These are phyloP conservation scores for Lymantria monacha DNA, from an alignment of 2,888 invertebrate genomes.

Conservation along the genomic window DNA sequence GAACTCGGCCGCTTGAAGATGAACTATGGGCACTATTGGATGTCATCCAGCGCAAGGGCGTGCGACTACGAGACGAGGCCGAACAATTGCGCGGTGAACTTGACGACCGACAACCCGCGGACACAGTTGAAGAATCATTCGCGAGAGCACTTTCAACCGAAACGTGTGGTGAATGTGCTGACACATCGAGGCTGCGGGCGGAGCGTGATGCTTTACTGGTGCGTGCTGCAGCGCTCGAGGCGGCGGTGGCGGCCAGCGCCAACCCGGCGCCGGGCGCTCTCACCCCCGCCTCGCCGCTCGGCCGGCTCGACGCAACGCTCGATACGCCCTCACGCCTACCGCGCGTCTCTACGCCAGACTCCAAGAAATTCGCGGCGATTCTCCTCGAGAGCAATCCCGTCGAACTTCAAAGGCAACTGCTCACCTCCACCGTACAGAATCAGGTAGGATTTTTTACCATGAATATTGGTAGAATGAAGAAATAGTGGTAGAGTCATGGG, in stretches of 20 bases:
- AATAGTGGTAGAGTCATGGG: too few species aligned
- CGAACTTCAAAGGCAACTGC: slow-evolving; percentile 91
- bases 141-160: slow-evolving; percentile 68
- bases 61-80: slow-evolving; percentile 85
- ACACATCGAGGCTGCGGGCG: slow-evolving; percentile 81
- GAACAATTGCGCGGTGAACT: slow-evolving; percentile 84
- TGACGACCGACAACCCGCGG: slow-evolving; percentile 45
- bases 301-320: slow-evolving; percentile 86
- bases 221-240: slow-evolving; percentile 83
- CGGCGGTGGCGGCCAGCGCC: slow-evolving; percentile 71
- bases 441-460: slow-evolving; percentile 81
- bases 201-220: slow-evolving; percentile 90
- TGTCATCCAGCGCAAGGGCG: slow-evolving; percentile 91
- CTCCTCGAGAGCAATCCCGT: slow-evolving; percentile 90
- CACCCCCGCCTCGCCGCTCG: slow-evolving; percentile 73
- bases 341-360: slow-evolving; percentile 85
- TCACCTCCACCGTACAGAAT: slow-evolving; percentile 91
- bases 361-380: slow-evolving; percentile 91
- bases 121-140: slow-evolving; percentile 85
- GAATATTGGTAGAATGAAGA: too few species aligned
- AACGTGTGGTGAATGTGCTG: slow-evolving; percentile 52
- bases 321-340: slow-evolving; percentile 84
- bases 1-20: slow-evolving; percentile 85
- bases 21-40: slow-evolving; percentile 93
- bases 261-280: slow-evolving; percentile 62